Evolutionary conservation across 2,888 invertebrate species (phyloP).

Genomic region (Ectropis crepuscularia): DNA sequence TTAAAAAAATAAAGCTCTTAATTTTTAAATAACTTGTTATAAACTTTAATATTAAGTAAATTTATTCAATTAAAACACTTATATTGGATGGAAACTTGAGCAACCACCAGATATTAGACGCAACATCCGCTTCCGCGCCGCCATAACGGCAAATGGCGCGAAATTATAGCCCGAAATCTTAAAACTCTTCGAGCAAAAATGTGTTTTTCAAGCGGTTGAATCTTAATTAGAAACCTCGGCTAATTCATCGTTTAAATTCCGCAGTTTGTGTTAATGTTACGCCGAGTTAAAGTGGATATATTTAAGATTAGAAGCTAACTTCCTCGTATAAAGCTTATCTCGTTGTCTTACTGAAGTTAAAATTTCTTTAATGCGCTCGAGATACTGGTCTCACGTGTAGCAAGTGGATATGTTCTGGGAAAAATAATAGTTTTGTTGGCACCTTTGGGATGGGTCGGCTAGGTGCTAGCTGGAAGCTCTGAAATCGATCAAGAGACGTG

Average conservation of each 20-base stretch:
- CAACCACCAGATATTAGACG: conserved; percentile 9
- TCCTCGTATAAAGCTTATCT: conserved; percentile 29
- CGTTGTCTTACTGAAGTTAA: conserved; percentile 16
- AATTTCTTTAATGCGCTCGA: conserved; percentile 4
- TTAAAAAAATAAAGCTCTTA: too few species aligned
- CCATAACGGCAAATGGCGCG: conserved; percentile 35
- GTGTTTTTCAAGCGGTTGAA: conserved; percentile 40
- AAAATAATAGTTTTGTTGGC: not conserved
- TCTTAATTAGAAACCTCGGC: conserved; percentile 50
- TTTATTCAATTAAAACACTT: conserved; percentile 21
- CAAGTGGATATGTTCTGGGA: not conserved
- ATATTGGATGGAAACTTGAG: conserved; percentile 15
- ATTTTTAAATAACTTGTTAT: not conserved
- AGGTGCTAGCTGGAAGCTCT: not conserved
- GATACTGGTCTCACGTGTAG: conserved; percentile 8
- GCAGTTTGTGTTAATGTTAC: conserved; percentile 48
- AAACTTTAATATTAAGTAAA: conserved; percentile 1
- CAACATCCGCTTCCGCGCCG: conserved; percentile 11
- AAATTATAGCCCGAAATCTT: conserved; percentile 59
- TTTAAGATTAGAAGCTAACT: conserved; percentile 41
- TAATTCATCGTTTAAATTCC: conserved; percentile 51
- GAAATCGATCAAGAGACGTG: too few species aligned
- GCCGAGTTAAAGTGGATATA: conserved; percentile 43
- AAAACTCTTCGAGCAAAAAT: conserved; percentile 40
- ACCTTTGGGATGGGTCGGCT: too few species aligned